Base-by-base conservation (phyloP, 2,113 vertebrate genomes). In the Falco punctatus region DNA sequence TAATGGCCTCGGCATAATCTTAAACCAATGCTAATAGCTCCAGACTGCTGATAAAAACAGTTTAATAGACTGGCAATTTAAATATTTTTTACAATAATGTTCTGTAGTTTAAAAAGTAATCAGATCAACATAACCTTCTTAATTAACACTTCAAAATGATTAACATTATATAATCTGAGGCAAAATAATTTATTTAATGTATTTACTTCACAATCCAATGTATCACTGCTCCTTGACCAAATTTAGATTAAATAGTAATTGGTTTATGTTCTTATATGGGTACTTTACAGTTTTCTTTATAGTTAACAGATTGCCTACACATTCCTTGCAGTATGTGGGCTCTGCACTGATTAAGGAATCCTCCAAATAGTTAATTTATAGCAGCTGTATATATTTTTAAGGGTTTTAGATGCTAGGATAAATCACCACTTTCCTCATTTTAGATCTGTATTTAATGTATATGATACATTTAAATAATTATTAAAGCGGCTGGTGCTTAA, bases 101-200 rank as follows among this genome's bases (percentile, higher is more conserved):
- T 97, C 96, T 94, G 96, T 98, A 98, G 97, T 98, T 98, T 98
- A 98, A 98, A 98, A 98, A 98, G 98, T 98, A 98, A 98, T 98
- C 97, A 98, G 97, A 98, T 97, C 97, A 98, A 98, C 97, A 98
- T 97, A 98, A 98, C 98, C 98, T 98, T 98, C 97, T 97, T 98
- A 98, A 98, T 98, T 98, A 98, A 98, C 98, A 98, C 95, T 98
- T 98, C 98, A 98, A 96, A 97, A 98, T 98, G 98, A 98, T 98
- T 98, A 98, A 98, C 97, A 98, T 97, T 98, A 98, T 97, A 97
- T 98, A 97, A 98, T 95, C 79, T 97, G 97, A 97, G 92, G 91
- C 94, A 98, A 98, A 98, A 98, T 98, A 98, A 98, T 97, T 98
- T 96, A 98, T 97, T 96, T 97, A 97, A 98, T 97, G 89, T 98